phyloP scores from a whole-genome alignment of 2,797 vertebrate species.

The Psittacula echo region DNA sequence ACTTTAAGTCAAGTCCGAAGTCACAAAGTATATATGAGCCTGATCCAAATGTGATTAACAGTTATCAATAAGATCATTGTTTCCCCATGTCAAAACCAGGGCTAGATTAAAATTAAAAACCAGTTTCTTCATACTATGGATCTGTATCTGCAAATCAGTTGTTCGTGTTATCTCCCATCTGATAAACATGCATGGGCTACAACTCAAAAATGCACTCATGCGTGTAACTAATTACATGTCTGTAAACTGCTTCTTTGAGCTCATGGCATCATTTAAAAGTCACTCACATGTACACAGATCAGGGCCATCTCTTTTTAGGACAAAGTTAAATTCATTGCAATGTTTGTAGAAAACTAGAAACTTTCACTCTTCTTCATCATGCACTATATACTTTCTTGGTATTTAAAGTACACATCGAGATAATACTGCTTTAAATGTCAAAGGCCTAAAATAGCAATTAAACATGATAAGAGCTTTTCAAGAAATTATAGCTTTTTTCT shows the following conservation, averaged over 20 bases:
- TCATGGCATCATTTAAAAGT: not conserved
- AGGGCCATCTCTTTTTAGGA: not conserved
- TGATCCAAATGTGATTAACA: not conserved
- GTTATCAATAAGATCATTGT: not conserved
- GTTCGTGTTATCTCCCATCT: not conserved
- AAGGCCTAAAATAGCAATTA: conserved; percentile 24
- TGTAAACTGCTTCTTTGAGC: not conserved
- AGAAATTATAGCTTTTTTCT: not conserved
- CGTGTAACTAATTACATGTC: not conserved
- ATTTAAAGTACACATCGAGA: not conserved
- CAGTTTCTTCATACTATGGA: not conserved
- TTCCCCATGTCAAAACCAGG: not conserved
- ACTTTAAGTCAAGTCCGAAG: not conserved
- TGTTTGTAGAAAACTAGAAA: not conserved
- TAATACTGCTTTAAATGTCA: conserved; percentile 15
- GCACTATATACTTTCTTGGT: not conserved
- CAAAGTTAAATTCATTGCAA: not conserved
- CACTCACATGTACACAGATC: not conserved
- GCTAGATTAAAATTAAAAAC: not conserved
- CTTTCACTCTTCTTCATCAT: not conserved
- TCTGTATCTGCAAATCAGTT: not conserved
- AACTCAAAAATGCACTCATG: not conserved
- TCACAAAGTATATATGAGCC: not conserved
- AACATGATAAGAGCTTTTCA: not conserved
- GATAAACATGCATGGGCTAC: not conserved